These are phyloP conservation scores for Okapia johnstoni DNA, from an alignment of 2,113 vertebrate species.

Conservation along the genomic window DNA sequence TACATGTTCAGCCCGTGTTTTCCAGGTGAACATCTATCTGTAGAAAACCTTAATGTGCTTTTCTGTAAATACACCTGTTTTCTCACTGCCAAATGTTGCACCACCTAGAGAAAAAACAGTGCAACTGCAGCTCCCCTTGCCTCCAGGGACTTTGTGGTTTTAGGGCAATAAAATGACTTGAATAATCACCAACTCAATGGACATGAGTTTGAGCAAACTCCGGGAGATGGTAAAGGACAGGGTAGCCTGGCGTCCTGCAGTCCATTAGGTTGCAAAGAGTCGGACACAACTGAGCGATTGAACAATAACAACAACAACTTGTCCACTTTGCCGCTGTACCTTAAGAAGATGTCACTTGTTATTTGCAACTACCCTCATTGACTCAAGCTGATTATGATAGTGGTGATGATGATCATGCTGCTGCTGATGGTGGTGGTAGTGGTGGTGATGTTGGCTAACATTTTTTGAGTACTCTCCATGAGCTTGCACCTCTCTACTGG, in stretches of 20 bases:
- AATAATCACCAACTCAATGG: neutral
- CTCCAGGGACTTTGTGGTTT: neutral
- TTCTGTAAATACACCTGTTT: neutral
- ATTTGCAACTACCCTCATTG: neutral
- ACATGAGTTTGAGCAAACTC: neutral
- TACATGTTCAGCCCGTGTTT: neutral
- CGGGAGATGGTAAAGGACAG: neutral
- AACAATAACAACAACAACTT: neutral
- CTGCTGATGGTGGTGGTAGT: neutral
- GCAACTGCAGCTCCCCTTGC: neutral
- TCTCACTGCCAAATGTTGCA: neutral
- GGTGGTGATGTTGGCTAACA: neutral
- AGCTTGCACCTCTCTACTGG: neutral
- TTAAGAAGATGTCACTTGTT: neutral
- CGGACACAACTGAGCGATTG: rapidly evolving
- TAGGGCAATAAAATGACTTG: neutral
- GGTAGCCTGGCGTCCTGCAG: neutral
- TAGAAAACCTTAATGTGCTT: neutral
- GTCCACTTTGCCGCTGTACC: neutral
- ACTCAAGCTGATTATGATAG: neutral
- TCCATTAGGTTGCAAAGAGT: neutral
- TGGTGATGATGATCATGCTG: rapidly evolving
- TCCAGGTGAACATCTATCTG: neutral
- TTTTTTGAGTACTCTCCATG: neutral
- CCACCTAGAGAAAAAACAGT: neutral